These are phyloP conservation scores for Malurus elegans DNA, from an alignment of 2,113 vertebrate genomes.

Conservation along the genomic window DNA sequence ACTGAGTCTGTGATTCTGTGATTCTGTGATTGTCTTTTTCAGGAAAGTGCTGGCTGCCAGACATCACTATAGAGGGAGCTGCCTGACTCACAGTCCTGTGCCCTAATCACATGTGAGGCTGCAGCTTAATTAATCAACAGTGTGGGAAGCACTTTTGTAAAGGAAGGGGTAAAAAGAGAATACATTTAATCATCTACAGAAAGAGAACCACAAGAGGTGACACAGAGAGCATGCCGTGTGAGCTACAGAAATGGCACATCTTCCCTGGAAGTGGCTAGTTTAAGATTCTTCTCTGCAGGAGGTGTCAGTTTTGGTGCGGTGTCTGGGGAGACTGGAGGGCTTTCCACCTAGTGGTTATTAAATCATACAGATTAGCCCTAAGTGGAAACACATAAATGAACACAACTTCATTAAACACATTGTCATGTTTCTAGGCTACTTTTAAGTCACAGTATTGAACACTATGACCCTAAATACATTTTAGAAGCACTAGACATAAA, in stretches of 20 bases:
- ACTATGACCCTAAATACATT: background rate
- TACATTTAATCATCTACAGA: background rate
- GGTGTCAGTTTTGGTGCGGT: background rate
- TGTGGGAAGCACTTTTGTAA: background rate
- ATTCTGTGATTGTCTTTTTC: background rate
- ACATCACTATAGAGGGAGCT: background rate
- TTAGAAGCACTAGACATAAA: background rate
- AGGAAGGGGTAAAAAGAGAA: background rate
- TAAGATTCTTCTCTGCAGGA: background rate
- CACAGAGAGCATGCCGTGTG: rapidly evolving
- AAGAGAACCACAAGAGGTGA: background rate
- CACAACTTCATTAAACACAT: background rate
- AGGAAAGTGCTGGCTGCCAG: background rate
- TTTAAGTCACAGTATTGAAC: background rate
- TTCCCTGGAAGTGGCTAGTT: background rate
- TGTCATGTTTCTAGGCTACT: background rate
- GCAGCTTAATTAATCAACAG: background rate
- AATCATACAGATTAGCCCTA: background rate
- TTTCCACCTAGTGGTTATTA: background rate
- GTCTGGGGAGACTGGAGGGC: background rate
- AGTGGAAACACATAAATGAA: background rate
- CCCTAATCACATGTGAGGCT: background rate
- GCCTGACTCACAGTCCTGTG: background rate
- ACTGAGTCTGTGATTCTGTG: background rate
- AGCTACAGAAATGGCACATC: background rate